Base-by-base conservation (phyloP, 2,888 invertebrate genomes). In the Nasonovia ribisnigri region DNA sequence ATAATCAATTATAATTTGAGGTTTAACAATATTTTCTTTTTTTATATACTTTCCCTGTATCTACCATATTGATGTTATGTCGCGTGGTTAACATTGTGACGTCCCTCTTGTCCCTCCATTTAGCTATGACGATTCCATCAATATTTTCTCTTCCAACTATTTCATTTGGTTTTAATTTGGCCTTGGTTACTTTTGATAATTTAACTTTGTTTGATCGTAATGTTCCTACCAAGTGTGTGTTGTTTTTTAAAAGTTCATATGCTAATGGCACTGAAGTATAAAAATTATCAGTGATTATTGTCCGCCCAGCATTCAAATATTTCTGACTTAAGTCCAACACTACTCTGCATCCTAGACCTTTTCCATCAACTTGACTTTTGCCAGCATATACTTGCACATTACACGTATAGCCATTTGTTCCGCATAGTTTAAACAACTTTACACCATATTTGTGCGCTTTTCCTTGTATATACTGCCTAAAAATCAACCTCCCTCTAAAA, bases 271-370 rank as follows among this genome's bases (percentile, higher is more conserved):
- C n/a, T 1, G 77, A 77, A 36, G 84, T 84, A 84, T 84, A 84
- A 42, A 84, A 84, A 84, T 84, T 43, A 26, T 84, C 84, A 84
- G 84, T 84, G 42, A 84, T 26, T 46, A 84, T 84, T 84, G 84
- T 84, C 43, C 84, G 43, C 42, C 43, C 43, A 84, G 43, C 26
- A 84, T 43, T 84, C 42, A 84, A 84, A 84, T 42, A 84, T 5
- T 6, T 42, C 42, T 84, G 42, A 84, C 43, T 84, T 20, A 43
- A 84, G 24, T 84, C 84, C 84, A 84, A 26, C 42, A 84, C 43
- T 20, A 84, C 43, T 84, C 36, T 36, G 77, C 57, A 60, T 60
- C 57, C 57, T 60, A 60, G 57, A 29, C 57, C 57, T 60, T 60
- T 60, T 29, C 57, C 57, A 60, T 54, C 51, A 54, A 54, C 51